phyloP scores from a whole-genome alignment of 2,113 vertebrate genomes.

The Miniopterus natalensis region DNA sequence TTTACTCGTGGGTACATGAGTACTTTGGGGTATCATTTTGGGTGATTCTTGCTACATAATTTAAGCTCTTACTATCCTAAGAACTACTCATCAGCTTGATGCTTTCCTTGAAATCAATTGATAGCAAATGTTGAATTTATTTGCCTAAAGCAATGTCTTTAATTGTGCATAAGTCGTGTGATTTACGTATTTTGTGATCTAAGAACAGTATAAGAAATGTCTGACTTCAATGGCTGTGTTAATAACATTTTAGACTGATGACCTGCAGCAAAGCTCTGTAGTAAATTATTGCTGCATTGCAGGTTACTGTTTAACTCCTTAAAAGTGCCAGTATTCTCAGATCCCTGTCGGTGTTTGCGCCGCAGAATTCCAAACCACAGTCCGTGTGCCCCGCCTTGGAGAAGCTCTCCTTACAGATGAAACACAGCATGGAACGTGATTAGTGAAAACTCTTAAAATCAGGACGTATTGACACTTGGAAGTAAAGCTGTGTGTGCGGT shows the following conservation, averaged over 20 bases:
- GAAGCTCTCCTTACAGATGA: neutral
- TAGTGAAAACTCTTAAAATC: slow-evolving; percentile 33
- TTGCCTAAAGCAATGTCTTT: slow-evolving; percentile 73
- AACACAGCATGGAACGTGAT: neutral
- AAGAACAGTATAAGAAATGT: slow-evolving; percentile 62
- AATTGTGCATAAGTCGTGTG: slow-evolving; percentile 56
- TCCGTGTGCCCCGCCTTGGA: neutral
- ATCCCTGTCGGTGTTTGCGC: slow-evolving; percentile 45
- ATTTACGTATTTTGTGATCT: slow-evolving; percentile 53
- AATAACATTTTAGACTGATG: slow-evolving; percentile 72
- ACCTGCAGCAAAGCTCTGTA: slow-evolving; percentile 66
- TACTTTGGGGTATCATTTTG: neutral
- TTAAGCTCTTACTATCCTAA: slow-evolving; percentile 50
- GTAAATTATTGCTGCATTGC: slow-evolving; percentile 77
- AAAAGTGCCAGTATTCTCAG: neutral
- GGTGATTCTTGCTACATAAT: slow-evolving; percentile 28
- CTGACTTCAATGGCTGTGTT: slow-evolving; percentile 81
- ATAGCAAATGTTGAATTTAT: slow-evolving; percentile 70
- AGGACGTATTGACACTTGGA: neutral
- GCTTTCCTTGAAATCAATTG: slow-evolving; percentile 76
- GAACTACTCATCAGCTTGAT: slow-evolving; percentile 59
- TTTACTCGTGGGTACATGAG: neutral
- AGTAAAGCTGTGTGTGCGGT: slow-evolving; percentile 31
- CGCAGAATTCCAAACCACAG: slow-evolving; percentile 36
- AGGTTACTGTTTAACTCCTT: slow-evolving; percentile 75